Conservation (phyloP, 2,888 invertebrate genomes). For the Lepidochrysops patricia region DNA sequence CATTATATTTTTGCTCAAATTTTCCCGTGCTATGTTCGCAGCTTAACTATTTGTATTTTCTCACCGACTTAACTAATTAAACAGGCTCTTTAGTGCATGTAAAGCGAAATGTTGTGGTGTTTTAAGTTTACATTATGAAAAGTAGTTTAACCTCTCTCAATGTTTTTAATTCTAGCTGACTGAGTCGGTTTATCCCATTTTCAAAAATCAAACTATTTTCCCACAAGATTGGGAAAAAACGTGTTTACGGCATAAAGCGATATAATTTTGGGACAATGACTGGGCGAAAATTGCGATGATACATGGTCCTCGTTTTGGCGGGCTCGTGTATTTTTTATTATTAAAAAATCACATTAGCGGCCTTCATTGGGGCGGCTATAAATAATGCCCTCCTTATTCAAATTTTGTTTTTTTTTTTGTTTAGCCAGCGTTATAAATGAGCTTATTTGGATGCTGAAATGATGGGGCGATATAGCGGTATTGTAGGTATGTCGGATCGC, state of each 20-base stretch:
- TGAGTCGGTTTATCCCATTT: neutral
- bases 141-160: neutral
- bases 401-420: constrained; percentile 74
- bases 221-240: neutral
- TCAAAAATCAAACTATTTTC: neutral
- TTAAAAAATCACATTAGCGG: constrained; percentile 74
- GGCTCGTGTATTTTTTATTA: constrained; percentile 65
- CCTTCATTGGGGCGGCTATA: constrained; percentile 74
- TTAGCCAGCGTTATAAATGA: constrained; percentile 71
- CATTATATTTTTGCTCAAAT: constrained; percentile 6
- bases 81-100: neutral
- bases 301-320: constrained; percentile 70
- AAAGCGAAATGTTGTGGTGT: neutral
- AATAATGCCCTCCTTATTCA: constrained; percentile 75
- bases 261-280: constrained; percentile 64
- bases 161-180: neutral
- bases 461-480: constrained; percentile 57
- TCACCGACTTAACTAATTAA: constrained; percentile 2
- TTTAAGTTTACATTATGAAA: neutral
- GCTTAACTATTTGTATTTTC: neutral
- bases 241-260: constrained; percentile 31
- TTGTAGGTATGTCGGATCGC: constrained; percentile 13
- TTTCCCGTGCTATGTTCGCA: neutral
- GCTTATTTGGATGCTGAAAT: constrained; percentile 71
- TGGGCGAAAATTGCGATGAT: constrained; percentile 71